Conservation (phyloP, 2,113 vertebrate genomes). For the Heliornis fulica region DNA sequence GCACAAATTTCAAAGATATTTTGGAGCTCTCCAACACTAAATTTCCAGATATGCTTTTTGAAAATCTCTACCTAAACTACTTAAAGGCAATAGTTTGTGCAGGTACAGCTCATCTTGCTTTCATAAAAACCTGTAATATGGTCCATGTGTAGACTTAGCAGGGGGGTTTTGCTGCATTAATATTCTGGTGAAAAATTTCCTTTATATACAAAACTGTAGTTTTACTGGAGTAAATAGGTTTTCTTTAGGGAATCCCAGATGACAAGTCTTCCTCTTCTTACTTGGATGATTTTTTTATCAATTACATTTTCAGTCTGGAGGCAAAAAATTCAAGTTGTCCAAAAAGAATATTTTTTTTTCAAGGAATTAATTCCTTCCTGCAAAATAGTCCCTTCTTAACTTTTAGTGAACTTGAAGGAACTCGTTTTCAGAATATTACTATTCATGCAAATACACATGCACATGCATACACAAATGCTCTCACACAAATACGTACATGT, state of each 20-base stretch:
- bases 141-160: not conserved
- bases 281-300: not conserved
- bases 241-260: not conserved
- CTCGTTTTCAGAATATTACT: not conserved
- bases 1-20: conserved; percentile 10
- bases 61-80: not conserved
- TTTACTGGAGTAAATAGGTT: not conserved
- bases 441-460: not conserved
- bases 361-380: not conserved
- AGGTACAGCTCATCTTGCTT: not conserved
- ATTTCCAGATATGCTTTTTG: not conserved
- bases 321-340: not conserved
- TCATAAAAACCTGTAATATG: not conserved
- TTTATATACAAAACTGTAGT: not conserved
- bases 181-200: not conserved
- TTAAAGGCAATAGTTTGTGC: not conserved
- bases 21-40: not conserved
- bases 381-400: not conserved
- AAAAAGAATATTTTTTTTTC: not conserved
- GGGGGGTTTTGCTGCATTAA: not conserved
- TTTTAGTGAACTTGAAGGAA: not conserved
- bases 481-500: accelerated
- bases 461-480: not conserved
- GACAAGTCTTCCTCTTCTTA: not conserved
- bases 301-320: not conserved